These are phyloP conservation scores for Siphamia tubifer DNA, from an alignment of 2,113 vertebrate species.

Conservation along the genomic window DNA sequence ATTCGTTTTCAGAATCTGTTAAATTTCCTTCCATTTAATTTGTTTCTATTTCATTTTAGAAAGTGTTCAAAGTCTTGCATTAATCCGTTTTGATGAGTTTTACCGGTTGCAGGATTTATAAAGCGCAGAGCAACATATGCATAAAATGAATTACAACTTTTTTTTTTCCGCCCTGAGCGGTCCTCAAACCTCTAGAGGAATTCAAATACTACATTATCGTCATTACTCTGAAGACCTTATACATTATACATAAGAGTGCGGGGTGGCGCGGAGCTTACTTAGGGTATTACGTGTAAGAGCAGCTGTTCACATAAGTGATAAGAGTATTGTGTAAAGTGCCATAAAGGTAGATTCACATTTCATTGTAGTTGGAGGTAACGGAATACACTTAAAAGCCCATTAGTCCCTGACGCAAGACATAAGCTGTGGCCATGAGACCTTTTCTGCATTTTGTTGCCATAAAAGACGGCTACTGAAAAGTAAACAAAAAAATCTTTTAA, in stretches of 20 bases:
- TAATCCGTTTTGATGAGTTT: not conserved
- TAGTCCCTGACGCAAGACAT: slow-evolving; percentile 61
- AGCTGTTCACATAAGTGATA: slow-evolving; percentile 44
- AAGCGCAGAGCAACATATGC: slow-evolving; percentile 2
- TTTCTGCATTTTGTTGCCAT: slow-evolving; percentile 5
- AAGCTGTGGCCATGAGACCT: slow-evolving; percentile 35
- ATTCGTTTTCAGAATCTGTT: not conserved
- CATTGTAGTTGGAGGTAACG: slow-evolving; percentile 58
- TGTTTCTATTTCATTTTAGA: slow-evolving; percentile 18
- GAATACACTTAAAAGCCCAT: slow-evolving; percentile 68
- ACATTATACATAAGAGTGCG: slow-evolving; percentile 30
- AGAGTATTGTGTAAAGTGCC: slow-evolving; percentile 19
- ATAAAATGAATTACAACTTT: not conserved
- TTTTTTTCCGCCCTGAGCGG: not conserved
- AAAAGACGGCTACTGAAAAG: slow-evolving; percentile 30
- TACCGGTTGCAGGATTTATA: not conserved
- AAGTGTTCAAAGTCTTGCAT: slow-evolving; percentile 10
- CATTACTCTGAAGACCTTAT: slow-evolving; percentile 20
- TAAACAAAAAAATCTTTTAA: slow-evolving; percentile 43
- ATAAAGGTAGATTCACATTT: slow-evolving; percentile 61
- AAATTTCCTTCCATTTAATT: not conserved
- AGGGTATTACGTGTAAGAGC: slow-evolving; percentile 13
- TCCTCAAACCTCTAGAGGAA: not conserved
- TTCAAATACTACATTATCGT: slow-evolving; percentile 8
- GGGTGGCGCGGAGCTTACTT: slow-evolving; percentile 5